A percentile compares a stretch with the other conserved stretches of the same genome.
Evolutionary conservation across 2,888 invertebrate species (phyloP).

Genomic region (Volucella inflata): DNA sequence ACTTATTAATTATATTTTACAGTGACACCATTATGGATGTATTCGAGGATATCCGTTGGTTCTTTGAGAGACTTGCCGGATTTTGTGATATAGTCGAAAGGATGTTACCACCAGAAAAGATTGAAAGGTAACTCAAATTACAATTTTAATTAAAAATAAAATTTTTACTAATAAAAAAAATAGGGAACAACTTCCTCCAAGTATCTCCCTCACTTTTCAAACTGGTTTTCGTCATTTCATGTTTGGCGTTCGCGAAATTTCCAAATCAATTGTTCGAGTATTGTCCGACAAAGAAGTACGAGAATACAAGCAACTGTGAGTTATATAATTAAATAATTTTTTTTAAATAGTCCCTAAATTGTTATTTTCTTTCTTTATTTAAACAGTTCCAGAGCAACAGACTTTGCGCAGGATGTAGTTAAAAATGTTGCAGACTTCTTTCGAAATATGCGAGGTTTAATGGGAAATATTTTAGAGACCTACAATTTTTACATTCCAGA

Average conservation of each 20-base stretch:
- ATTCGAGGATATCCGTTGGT: conserved; percentile 76
- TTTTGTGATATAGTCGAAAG: conserved; percentile 74
- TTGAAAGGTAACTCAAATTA: conserved; percentile 57
- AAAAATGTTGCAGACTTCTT: conserved; percentile 76
- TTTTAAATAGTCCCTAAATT: background rate
- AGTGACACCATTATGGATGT: conserved; percentile 45
- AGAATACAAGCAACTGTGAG: conserved; percentile 77
- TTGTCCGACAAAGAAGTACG: conserved; percentile 77
- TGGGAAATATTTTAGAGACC: conserved; percentile 64
- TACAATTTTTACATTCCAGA: conserved; percentile 78
- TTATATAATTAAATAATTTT: background rate
- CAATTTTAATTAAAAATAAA: background rate
- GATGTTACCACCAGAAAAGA: conserved; percentile 71
- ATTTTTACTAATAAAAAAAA: no score
- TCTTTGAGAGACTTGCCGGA: conserved; percentile 75
- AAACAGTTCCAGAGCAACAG: conserved; percentile 73
- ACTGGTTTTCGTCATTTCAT: conserved; percentile 76
- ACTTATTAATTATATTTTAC: background rate
- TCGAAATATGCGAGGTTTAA: conserved; percentile 68
- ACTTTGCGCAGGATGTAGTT: conserved; percentile 74
- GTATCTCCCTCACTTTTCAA: conserved; percentile 66
- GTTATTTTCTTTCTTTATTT: background rate
- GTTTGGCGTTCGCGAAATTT: conserved; percentile 76
- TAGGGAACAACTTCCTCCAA: conserved; percentile 61
- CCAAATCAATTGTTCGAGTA: conserved; percentile 76